These are phyloP conservation scores for Bungarus multicinctus DNA, from an alignment of 2,113 vertebrate genomes.

Conservation along the genomic window DNA sequence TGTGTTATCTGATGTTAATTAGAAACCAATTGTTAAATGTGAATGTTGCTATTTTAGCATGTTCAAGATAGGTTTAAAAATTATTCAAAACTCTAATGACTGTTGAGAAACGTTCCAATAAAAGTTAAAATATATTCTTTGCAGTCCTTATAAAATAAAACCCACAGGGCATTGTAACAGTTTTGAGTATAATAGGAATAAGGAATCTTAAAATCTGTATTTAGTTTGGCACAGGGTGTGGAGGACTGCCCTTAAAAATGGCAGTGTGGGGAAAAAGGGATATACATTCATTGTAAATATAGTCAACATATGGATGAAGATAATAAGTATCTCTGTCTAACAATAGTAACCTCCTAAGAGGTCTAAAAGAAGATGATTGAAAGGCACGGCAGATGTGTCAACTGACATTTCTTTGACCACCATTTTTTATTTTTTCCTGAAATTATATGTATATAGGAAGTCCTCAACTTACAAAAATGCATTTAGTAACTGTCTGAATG, in stretches of 20 bases:
- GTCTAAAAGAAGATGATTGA: too few species aligned
- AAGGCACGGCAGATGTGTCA: too few species aligned
- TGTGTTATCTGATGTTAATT: neutral
- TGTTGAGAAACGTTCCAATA: neutral
- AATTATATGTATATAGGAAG: too few species aligned
- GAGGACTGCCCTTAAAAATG: neutral
- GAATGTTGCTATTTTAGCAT: neutral
- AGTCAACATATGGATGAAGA: neutral
- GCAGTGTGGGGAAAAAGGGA: neutral
- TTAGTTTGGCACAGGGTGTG: neutral
- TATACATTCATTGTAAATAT: neutral
- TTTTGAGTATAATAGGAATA: neutral
- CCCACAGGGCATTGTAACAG: neutral
- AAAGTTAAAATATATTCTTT: neutral
- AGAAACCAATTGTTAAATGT: neutral
- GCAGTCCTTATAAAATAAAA: neutral
- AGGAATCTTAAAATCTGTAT: neutral
- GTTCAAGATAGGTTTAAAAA: neutral
- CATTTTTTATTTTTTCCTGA: too few species aligned
- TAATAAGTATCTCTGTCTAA: neutral
- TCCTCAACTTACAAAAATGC: too few species aligned
- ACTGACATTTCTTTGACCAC: too few species aligned
- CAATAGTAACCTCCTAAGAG: neutral
- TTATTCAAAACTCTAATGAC: neutral
- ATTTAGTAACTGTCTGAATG: too few species aligned